Conservation (phyloP, 2,797 vertebrate genomes). For the Oophaga sylvatica region DNA sequence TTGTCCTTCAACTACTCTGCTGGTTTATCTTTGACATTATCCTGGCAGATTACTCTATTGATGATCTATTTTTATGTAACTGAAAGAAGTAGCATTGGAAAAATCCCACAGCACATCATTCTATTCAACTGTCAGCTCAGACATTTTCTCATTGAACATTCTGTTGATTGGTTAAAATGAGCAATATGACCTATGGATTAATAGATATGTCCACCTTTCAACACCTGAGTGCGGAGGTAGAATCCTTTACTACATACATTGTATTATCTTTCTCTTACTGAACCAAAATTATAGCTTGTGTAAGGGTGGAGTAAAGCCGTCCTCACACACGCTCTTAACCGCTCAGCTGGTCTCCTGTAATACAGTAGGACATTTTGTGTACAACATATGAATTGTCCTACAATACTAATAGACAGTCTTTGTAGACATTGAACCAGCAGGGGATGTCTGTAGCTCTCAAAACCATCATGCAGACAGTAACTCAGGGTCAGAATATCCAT, state of each 20-base stretch:
- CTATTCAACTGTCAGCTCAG: background rate
- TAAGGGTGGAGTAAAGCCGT: too few species aligned
- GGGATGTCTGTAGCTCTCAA: too few species aligned
- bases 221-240: background rate
- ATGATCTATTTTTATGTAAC: constrained; percentile 57
- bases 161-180: background rate
- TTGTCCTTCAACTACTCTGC: constrained; percentile 68
- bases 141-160: background rate
- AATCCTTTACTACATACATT: background rate
- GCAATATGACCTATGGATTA: background rate
- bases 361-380: too few species aligned
- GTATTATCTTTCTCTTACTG: background rate
- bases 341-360: too few species aligned
- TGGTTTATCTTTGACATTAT: constrained; percentile 66
- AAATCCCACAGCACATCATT: background rate
- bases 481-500: too few species aligned
- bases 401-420: too few species aligned
- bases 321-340: too few species aligned
- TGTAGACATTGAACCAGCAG: too few species aligned
- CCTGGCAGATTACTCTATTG: constrained; percentile 65
- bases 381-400: too few species aligned
- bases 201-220: background rate
- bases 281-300: background rate
- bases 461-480: too few species aligned
- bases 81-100: constrained; percentile 21